Base-by-base conservation (phyloP, 2,113 vertebrate species). In the Cariama cristata region DNA sequence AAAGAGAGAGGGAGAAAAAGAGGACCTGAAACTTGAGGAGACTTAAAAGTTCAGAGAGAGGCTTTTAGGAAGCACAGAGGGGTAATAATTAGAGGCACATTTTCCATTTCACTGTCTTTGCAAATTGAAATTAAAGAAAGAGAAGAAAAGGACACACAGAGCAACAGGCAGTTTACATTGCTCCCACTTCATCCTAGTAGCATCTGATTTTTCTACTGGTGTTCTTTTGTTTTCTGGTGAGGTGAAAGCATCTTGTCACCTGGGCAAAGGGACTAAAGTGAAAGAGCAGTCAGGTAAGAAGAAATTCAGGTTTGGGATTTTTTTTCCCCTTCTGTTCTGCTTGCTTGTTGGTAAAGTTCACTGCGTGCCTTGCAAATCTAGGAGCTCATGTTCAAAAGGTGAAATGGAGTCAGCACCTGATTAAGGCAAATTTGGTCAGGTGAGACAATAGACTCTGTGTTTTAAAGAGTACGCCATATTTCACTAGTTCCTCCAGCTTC, bases 21-120 rank as follows among this genome's bases (percentile, higher is more conserved):
- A 97, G 93, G 97, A 97, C 95, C 93, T 98, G 98, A 98, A 99
- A 98, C 93, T 88, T 93, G 97, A 99, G 98, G 96, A 98, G 97
- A 97, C 98, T 98, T 98, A 91, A 98, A 98, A 98, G 98, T 98
- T 97, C 90, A 63, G 97, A 98, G 96, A 98, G 97, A 97, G 97
- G 98, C 96, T 98, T 98, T 98, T 98, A 98, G 98, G 98, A 98
- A 98, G 96, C 94, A 96, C 80, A 88, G 89, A 96, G 91, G 86
- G 97, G 95, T 98, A 97, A 95, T 98, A 98, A 98, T 97, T 92
- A 92, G 95, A 98, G 97, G 97, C 97, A 97, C 93, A 89, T 97
- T 97, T 97, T 97, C 94, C 88, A 93, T 97, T 98, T 98, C 93
- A 95, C 96, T 98, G 96, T 98, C 97, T 96, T 97, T 94, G 90